These are phyloP conservation scores for Mus minutoides DNA, from an alignment of 2,797 vertebrate genomes.

Conservation along the genomic window DNA sequence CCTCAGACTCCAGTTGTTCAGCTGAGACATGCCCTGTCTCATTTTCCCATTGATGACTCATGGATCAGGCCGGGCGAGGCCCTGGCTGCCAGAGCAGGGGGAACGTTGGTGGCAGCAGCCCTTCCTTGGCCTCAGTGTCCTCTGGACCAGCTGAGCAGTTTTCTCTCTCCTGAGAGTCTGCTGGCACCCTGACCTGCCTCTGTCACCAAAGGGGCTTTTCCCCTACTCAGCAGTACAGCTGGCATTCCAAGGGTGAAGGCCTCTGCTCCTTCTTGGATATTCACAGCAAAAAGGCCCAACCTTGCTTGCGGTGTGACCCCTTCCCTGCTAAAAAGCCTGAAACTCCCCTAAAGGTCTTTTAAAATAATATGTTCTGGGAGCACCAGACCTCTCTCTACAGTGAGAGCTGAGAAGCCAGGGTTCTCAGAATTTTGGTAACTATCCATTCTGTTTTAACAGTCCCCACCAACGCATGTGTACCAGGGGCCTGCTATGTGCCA, in stretches of 20 bases:
- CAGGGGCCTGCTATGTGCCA: background rate
- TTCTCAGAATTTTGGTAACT: background rate
- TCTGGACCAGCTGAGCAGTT: slow-evolving; percentile 16
- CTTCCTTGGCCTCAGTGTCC: slow-evolving; percentile 33
- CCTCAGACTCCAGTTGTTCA: background rate
- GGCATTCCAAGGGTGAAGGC: background rate
- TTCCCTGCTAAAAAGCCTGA: background rate
- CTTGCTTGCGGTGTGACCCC: background rate
- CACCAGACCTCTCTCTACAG: background rate
- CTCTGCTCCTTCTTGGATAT: background rate
- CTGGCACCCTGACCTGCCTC: background rate
- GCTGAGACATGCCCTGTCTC: slow-evolving; percentile 71
- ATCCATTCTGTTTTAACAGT: no score
- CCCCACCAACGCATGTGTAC: background rate
- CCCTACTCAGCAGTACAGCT: background rate
- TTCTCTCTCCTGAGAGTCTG: slow-evolving; percentile 29
- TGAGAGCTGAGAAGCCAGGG: fast-evolving
- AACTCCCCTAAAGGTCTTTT: background rate
- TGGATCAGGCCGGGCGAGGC: background rate
- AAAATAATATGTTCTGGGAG: background rate
- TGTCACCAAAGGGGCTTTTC: background rate
- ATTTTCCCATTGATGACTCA: slow-evolving; percentile 79
- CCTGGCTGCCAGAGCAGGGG: background rate
- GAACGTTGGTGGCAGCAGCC: background rate
- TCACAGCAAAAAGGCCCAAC: background rate